Evolutionary conservation across 2,888 invertebrate genomes (phyloP).

Genomic region (Xiphydria camelus): DNA sequence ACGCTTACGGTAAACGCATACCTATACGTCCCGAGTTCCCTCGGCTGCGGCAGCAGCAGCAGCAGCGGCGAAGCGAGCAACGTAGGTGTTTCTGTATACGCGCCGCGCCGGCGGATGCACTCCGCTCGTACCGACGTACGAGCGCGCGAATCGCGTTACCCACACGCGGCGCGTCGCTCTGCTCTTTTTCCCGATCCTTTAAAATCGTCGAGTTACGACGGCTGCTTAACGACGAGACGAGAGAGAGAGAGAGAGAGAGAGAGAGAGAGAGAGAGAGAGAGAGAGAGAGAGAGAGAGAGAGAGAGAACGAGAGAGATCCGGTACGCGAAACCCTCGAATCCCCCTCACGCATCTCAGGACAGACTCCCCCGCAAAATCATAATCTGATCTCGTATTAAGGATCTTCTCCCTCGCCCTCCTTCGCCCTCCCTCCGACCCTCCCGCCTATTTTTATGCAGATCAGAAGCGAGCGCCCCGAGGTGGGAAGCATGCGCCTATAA

Average conservation of each 20-base stretch:
- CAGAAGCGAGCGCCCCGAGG: slow-evolving; percentile 52
- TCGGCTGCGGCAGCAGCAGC: too few relatives aligned
- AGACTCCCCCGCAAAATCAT: slow-evolving; percentile 51
- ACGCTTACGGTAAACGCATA: too few relatives aligned
- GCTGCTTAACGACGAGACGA: slow-evolving; percentile 24
- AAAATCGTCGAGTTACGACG: slow-evolving; percentile 30
- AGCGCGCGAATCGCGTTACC: too few relatives aligned
- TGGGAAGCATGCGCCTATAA: slow-evolving; percentile 51
- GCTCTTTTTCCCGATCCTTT: slow-evolving; percentile 21
- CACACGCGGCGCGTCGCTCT: neutral
- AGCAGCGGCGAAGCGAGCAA: too few relatives aligned
- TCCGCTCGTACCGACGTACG: too few relatives aligned
- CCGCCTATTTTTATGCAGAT: slow-evolving; percentile 55
- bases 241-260: neutral
- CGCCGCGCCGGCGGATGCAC: too few relatives aligned
- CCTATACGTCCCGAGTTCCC: too few relatives aligned
- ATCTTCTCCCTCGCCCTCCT: neutral
- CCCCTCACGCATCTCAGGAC: slow-evolving; percentile 5
- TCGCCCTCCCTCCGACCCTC: slow-evolving; percentile 13
- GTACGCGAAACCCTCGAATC: neutral
- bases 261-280: neutral
- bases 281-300: neutral
- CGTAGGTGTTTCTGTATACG: too few relatives aligned
- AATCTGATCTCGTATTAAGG: slow-evolving; percentile 52
- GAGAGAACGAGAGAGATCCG: neutral